Percentiles rank a stretch among this genome's conserved stretches.
phyloP scores from a whole-genome alignment of 2,797 vertebrate species.

The Sciurus vulgaris region DNA sequence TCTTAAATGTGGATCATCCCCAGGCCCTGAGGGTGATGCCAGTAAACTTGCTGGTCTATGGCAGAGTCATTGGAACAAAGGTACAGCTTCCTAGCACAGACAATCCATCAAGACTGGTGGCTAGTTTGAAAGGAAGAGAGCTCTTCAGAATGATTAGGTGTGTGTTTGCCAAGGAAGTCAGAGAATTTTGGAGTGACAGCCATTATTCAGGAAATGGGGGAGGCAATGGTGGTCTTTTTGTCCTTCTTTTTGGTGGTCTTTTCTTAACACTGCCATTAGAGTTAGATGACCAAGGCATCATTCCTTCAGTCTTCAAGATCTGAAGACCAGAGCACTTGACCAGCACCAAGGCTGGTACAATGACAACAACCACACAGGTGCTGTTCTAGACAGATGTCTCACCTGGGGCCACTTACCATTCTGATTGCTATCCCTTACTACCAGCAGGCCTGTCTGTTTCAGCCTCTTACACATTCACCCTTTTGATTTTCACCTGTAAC shows the following conservation, averaged over 20 bases:
- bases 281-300: neutral
- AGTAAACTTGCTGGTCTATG: conserved; percentile 38
- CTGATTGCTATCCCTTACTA: neutral
- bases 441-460: neutral
- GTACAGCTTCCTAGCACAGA: conserved; percentile 3
- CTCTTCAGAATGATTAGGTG: neutral
- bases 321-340: neutral
- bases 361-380: neutral
- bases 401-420: neutral
- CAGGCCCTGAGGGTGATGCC: conserved; percentile 35
- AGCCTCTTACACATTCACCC: neutral
- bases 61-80: conserved; percentile 51
- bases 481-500: conserved; percentile 45
- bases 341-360: neutral
- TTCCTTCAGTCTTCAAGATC: neutral
- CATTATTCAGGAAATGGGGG: neutral
- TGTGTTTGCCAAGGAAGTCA: neutral
- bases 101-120: neutral
- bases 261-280: neutral
- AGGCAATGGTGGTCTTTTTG: neutral
- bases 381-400: neutral
- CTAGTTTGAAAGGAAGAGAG: conserved; percentile 13
- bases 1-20: conserved; percentile 69
- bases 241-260: too few relatives aligned
- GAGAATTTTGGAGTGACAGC: neutral